Conservation (phyloP, 2,797 vertebrate genomes). For the Carduelis carduelis region DNA sequence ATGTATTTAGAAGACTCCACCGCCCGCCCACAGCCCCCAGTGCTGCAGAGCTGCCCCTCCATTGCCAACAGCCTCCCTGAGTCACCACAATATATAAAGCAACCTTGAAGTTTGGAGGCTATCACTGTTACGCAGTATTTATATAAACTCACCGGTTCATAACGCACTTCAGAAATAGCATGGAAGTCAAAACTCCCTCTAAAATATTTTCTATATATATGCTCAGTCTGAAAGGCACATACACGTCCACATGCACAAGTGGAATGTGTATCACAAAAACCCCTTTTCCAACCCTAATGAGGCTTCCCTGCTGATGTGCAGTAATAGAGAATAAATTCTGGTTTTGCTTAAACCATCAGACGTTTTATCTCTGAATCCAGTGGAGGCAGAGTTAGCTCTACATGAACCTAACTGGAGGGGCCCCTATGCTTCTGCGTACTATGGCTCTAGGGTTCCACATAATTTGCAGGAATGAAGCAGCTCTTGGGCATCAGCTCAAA, state of each 20-base stretch:
- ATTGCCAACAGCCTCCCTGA: background rate
- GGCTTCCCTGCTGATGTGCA: background rate
- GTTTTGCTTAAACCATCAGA: background rate
- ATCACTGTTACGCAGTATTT: conserved; percentile 43
- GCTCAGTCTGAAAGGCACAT: background rate
- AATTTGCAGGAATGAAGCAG: background rate
- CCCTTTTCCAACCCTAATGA: background rate
- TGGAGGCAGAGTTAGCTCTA: background rate
- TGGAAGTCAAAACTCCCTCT: conserved; percentile 56
- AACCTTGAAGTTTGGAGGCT: conserved; percentile 39
- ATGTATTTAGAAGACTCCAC: background rate
- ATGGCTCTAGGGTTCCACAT: background rate
- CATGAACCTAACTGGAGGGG: background rate
- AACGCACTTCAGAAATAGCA: conserved; percentile 22
- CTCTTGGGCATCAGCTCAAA: background rate
- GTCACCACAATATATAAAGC: conserved; percentile 47
- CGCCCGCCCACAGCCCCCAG: background rate
- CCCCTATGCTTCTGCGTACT: background rate
- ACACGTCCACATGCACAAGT: rapidly evolving
- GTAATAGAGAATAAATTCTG: background rate
- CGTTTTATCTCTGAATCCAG: background rate
- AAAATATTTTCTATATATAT: conserved; percentile 4
- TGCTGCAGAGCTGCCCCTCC: background rate
- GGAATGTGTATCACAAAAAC: background rate
- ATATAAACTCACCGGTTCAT: conserved; percentile 61